Percentiles rank a stretch among this genome's conserved stretches.
These are phyloP conservation scores for Coptodon bakossiorum DNA, from an alignment of 2,113 vertebrate genomes.

Conservation along the genomic window DNA sequence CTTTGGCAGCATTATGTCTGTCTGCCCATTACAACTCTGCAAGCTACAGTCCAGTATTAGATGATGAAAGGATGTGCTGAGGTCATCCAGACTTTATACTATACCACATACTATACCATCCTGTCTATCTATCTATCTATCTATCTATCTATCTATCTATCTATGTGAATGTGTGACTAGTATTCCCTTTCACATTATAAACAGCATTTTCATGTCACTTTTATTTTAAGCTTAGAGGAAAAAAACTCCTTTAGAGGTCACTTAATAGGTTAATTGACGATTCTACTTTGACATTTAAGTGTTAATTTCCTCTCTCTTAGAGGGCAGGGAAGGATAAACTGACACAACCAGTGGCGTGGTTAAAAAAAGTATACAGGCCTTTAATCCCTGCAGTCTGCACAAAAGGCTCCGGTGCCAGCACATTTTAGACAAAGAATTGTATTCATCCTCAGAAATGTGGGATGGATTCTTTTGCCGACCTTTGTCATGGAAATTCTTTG, in stretches of 20 bases:
- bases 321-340: background rate
- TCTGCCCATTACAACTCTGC: background rate
- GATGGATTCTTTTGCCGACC: background rate
- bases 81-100: slow-evolving; percentile 1
- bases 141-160: too few species aligned
- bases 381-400: background rate
- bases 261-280: background rate
- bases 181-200: background rate
- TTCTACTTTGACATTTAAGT: background rate
- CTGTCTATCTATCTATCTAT: background rate
- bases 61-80: slow-evolving; percentile 5
- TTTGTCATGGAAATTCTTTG: background rate
- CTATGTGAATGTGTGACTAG: background rate
- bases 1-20: background rate
- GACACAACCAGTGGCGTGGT: background rate
- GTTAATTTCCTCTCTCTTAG: background rate
- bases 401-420: background rate
- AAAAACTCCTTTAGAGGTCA: background rate
- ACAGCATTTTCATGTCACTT: background rate
- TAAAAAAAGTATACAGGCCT: background rate
- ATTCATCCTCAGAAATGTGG: background rate
- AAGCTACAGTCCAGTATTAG: background rate
- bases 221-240: background rate
- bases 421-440: background rate
- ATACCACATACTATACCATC: background rate